These are phyloP conservation scores for Falcunculus frontatus DNA, from an alignment of 2,113 vertebrate genomes.

Conservation along the genomic window DNA sequence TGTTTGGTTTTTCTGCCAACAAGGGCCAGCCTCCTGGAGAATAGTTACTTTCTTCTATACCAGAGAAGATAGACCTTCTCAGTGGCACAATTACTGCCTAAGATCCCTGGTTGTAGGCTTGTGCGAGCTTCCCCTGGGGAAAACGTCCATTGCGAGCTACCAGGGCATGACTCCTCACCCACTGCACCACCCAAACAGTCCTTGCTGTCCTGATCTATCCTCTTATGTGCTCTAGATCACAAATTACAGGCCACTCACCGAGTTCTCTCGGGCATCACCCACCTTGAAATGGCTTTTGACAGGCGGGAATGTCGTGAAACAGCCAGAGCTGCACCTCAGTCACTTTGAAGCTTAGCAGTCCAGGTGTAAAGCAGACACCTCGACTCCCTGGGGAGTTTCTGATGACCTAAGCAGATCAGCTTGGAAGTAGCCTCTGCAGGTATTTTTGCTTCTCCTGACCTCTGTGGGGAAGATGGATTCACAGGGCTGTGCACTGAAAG, in stretches of 20 bases:
- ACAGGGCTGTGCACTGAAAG: not conserved
- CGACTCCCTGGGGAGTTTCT: not conserved
- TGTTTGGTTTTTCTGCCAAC: not conserved
- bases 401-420: not conserved
- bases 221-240: not conserved
- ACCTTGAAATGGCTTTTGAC: not conserved
- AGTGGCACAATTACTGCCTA: not conserved
- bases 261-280: not conserved
- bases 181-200: not conserved
- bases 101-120: not conserved
- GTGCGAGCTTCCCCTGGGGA: not conserved
- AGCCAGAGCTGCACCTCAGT: not conserved
- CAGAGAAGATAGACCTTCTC: not conserved
- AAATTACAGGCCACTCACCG: not conserved
- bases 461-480: not conserved
- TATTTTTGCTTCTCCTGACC: not conserved
- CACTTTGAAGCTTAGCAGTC: not conserved
- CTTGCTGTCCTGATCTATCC: not conserved
- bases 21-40: not conserved
- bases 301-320: not conserved
- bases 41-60: not conserved
- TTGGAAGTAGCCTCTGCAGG: not conserved
- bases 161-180: not conserved
- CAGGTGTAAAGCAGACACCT: not conserved
- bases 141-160: not conserved